phyloP scores from a whole-genome alignment of 2,797 vertebrate genomes.

The Onychomys arenicola region DNA sequence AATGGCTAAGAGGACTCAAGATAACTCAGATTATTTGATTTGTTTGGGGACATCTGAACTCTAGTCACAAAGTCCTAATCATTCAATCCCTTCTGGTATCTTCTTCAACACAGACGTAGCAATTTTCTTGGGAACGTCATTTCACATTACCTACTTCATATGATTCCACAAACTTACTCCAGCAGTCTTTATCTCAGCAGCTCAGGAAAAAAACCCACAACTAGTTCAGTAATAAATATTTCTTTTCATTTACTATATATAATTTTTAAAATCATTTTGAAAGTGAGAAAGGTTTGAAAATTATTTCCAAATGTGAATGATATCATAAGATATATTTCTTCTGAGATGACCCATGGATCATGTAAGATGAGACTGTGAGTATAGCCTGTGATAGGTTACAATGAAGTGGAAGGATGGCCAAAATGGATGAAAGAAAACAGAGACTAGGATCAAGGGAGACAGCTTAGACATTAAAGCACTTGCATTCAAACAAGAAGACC shows the following conservation, averaged over 20 bases:
- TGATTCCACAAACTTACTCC: neutral
- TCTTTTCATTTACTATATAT: neutral
- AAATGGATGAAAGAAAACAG: neutral
- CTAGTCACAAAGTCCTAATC: neutral
- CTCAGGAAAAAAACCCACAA: neutral
- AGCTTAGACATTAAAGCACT: neutral
- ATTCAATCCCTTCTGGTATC: neutral
- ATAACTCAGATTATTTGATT: neutral
- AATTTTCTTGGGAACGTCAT: neutral
- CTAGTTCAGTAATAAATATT: conserved; percentile 11
- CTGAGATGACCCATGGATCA: neutral
- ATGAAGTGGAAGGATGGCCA: neutral
- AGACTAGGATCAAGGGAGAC: neutral
- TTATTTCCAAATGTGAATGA: neutral
- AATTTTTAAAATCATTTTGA: conserved; percentile 22
- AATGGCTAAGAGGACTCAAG: neutral
- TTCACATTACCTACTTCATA: neutral
- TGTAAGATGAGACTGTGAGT: neutral
- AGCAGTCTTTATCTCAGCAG: neutral
- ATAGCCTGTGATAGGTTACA: neutral
- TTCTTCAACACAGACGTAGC: neutral
- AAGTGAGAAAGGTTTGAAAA: neutral
- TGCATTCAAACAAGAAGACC: neutral
- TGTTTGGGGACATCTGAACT: neutral
- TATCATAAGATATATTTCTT: conserved; percentile 29